Conservation (phyloP, 2,113 vertebrate genomes). For the Toxotes chatareus region DNA sequence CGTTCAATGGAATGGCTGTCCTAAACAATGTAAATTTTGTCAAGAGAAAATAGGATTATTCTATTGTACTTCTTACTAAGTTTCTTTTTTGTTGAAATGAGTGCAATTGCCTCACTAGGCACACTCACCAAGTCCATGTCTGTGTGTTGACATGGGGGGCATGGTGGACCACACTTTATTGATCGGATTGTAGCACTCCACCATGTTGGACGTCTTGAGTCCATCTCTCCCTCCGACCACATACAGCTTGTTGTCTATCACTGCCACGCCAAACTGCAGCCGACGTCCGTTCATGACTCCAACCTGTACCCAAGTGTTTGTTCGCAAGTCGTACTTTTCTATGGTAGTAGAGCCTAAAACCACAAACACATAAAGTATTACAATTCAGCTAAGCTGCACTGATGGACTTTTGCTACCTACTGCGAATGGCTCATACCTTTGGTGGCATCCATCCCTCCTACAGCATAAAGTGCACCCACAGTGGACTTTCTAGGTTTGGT, state of each 20-base stretch:
- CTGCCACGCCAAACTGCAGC: conserved; percentile 96
- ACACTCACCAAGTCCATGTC: conserved; percentile 92
- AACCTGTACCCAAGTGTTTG: conserved; percentile 93
- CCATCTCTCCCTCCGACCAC: conserved; percentile 96
- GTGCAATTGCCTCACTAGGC: not conserved
- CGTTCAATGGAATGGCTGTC: not conserved
- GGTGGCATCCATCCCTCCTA: conserved; percentile 95
- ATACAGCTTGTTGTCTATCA: conserved; percentile 96
- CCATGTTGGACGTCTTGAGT: conserved; percentile 95
- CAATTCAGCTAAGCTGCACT: not conserved
- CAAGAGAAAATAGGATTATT: not conserved
- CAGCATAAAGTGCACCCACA: conserved; percentile 94
- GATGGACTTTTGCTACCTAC: not conserved
- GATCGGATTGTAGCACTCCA: conserved; percentile 95
- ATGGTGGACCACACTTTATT: conserved; percentile 94
- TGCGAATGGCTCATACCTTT: conserved; percentile 85
- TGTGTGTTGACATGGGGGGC: conserved; percentile 98
- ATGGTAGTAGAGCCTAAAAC: conserved; percentile 92
- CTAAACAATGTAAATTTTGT: too few relatives aligned
- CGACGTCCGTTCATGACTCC: conserved; percentile 93
- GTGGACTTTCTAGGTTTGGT: conserved; percentile 99
- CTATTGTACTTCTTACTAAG: too few relatives aligned
- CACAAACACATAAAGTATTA: not conserved
- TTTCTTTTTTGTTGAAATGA: not conserved
- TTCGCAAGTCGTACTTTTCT: conserved; percentile 96